Evolutionary conservation across 2,113 vertebrate genomes (phyloP).

Genomic region (Aphyosemion australe): DNA sequence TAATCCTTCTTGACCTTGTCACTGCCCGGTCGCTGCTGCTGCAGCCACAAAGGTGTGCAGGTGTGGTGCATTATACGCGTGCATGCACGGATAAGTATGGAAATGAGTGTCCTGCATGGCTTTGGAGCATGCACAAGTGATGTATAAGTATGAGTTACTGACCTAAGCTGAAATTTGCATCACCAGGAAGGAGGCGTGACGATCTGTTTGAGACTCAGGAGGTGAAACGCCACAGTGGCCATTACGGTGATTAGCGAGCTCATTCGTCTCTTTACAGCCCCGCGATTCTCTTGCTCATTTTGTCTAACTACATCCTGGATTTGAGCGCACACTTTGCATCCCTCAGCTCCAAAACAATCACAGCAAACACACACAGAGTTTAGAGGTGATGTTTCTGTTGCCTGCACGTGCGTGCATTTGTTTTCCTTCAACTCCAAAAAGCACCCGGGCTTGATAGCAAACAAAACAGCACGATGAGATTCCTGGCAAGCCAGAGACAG

Average conservation of each 20-base stretch:
- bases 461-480: slow-evolving; percentile 65
- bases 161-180: slow-evolving; percentile 64
- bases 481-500: slow-evolving; percentile 63
- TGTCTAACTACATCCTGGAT: slow-evolving; percentile 10
- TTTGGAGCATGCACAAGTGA: slow-evolving; percentile 14
- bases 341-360: slow-evolving; percentile 60
- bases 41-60: slow-evolving; percentile 40
- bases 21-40: slow-evolving; percentile 57
- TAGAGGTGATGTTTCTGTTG: slow-evolving; percentile 35
- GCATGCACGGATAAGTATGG: slow-evolving; percentile 21
- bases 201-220: slow-evolving; percentile 52
- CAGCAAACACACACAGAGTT: slow-evolving; percentile 37
- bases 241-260: slow-evolving; percentile 57
- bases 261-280: slow-evolving; percentile 62
- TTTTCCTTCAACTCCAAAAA: slow-evolving; percentile 56
- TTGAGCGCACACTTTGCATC: slow-evolving; percentile 30
- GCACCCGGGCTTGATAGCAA: slow-evolving; percentile 60
- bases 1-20: slow-evolving; percentile 68
- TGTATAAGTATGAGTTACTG: slow-evolving; percentile 44
- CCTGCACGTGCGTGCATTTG: slow-evolving; percentile 45
- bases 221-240: slow-evolving; percentile 50
- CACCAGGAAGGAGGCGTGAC: slow-evolving; percentile 51
- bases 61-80: slow-evolving; percentile 27
- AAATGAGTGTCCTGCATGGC: slow-evolving; percentile 21
- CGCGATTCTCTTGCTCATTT: slow-evolving; percentile 27